Evolutionary conservation across 2,113 vertebrate species (phyloP).

Genomic region (Thalassoma bifasciatum): DNA sequence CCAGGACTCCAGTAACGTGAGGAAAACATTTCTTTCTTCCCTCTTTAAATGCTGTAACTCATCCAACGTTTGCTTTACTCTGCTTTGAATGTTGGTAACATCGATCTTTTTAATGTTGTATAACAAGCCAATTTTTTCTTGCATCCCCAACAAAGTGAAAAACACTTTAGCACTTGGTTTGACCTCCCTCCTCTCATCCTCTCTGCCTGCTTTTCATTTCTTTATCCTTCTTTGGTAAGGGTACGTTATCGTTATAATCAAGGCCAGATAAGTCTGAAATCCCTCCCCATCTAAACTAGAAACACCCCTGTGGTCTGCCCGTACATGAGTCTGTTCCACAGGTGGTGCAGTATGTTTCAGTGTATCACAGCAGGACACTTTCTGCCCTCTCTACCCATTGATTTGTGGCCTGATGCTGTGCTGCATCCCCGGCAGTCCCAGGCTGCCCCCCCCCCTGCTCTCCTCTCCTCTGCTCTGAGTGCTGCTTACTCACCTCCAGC

Average conservation of each 20-base stretch:
- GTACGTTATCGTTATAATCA: conserved; percentile 3
- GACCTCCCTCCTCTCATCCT: conserved; percentile 8
- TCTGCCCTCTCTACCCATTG: conserved; percentile 45
- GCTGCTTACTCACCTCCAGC: conserved; percentile 39
- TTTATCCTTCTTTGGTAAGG: not conserved
- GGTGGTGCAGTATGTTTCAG: conserved; percentile 35
- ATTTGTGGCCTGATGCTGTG: conserved; percentile 48
- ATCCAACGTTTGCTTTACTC: too few relatives aligned
- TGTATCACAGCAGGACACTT: conserved; percentile 41
- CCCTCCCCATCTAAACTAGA: conserved; percentile 1
- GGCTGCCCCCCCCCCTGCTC: conserved; percentile 22
- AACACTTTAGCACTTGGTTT: not conserved
- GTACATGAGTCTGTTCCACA: conserved; percentile 32
- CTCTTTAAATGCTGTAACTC: too few relatives aligned
- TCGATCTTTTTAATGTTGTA: too few relatives aligned
- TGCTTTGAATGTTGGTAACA: too few relatives aligned
- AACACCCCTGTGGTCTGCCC: conserved; percentile 5
- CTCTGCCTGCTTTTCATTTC: not conserved
- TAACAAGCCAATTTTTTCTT: too few relatives aligned
- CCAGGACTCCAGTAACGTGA: too few relatives aligned
- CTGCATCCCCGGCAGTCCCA: conserved; percentile 30
- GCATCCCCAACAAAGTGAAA: not conserved
- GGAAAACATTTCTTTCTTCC: too few relatives aligned
- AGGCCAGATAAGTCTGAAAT: conserved; percentile 13
- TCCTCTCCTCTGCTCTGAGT: not conserved